Conservation (phyloP, 2,797 vertebrate species). For the Gallinago stenura region DNA sequence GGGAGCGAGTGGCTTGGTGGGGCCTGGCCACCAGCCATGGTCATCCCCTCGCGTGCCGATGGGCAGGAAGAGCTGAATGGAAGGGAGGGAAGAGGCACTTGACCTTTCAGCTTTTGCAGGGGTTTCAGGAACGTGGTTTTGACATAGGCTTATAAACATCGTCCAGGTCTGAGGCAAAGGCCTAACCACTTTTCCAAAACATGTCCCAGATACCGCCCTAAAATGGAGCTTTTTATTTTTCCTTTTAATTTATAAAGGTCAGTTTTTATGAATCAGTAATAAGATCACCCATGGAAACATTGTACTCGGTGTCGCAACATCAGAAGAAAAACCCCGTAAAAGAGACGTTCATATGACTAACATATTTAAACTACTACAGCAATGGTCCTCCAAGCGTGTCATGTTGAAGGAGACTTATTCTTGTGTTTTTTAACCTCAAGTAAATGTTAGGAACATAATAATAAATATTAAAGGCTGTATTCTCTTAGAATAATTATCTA, state of each 20-base stretch:
- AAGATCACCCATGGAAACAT: background rate
- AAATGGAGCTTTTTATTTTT: background rate
- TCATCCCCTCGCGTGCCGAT: fast-evolving
- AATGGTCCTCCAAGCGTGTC: background rate
- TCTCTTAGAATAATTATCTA: background rate
- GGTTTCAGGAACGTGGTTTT: background rate
- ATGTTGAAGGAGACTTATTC: background rate
- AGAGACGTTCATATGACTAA: background rate
- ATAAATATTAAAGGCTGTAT: background rate
- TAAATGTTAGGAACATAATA: background rate
- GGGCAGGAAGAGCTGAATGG: background rate
- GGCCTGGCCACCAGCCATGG: fast-evolving
- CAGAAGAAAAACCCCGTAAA: background rate
- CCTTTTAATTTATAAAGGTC: background rate
- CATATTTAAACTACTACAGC: background rate
- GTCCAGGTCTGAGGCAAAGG: background rate
- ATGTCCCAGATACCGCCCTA: background rate
- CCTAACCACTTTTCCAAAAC: background rate
- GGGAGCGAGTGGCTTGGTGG: fast-evolving
- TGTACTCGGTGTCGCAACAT: background rate
- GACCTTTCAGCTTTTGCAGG: background rate
- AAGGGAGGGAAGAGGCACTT: background rate
- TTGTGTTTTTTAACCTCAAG: background rate
- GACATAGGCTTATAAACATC: background rate
- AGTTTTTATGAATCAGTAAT: conserved; percentile 18